Conservation (phyloP, 1,140 invertebrate species). For the Diachasma alloeum region DNA sequence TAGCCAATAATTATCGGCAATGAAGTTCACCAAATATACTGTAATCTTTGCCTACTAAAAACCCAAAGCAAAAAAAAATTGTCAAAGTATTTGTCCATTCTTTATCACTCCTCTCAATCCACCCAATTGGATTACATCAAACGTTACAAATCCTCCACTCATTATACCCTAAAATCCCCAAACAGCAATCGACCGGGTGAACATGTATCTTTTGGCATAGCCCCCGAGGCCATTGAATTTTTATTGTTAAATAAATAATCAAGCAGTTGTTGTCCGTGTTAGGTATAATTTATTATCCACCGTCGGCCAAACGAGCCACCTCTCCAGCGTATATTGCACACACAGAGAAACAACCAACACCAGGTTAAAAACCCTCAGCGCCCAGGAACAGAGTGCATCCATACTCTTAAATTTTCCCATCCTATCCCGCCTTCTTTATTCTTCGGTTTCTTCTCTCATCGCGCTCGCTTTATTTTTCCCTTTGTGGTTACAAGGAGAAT, state of each 20-base stretch:
- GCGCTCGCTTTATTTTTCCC: constrained; percentile 15
- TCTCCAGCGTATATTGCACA: constrained; percentile 20
- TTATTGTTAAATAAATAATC: constrained; percentile 61
- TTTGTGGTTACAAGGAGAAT: neutral
- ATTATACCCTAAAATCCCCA: constrained; percentile 26
- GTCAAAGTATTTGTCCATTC: too few relatives aligned
- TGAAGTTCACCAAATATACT: too few relatives aligned
- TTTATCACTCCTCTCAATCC: too few relatives aligned
- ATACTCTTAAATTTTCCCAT: constrained; percentile 38
- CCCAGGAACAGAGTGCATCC: constrained; percentile 32
- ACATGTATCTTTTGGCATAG: neutral
- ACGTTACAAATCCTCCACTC: neutral
- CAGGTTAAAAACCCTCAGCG: neutral
- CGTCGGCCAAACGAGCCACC: constrained; percentile 35
- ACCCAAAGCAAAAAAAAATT: too few relatives aligned
- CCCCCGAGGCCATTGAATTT: constrained; percentile 31
- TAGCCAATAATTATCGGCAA: too few relatives aligned
- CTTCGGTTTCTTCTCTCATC: constrained; percentile 35
- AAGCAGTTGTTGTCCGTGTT: constrained; percentile 46
- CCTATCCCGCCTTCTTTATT: constrained; percentile 41
- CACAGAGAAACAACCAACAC: neutral
- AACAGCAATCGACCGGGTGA: neutral
- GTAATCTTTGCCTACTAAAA: too few relatives aligned
- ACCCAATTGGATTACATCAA: neutral
- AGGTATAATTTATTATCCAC: constrained; percentile 55